These are phyloP conservation scores for Bombus difficillimus DNA, from an alignment of 1,140 invertebrate species.

Conservation along the genomic window DNA sequence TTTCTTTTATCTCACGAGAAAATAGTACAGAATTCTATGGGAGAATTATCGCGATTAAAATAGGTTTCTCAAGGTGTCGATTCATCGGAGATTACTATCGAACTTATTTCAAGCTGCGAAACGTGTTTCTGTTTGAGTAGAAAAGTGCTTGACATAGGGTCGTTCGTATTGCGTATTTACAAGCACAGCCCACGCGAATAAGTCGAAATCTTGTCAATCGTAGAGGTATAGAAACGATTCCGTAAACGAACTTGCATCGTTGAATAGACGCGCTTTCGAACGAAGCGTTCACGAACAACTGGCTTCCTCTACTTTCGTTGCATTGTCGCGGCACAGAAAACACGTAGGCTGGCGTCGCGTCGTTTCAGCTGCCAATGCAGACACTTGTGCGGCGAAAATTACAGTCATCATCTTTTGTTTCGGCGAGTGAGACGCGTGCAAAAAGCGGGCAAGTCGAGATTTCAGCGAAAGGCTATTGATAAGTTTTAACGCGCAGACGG, in stretches of 20 bases:
- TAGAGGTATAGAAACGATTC: neutral
- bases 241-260: neutral
- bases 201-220: neutral
- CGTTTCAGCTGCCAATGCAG: neutral
- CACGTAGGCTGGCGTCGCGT: neutral
- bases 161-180: too few relatives aligned
- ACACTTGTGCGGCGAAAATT: conserved; percentile 42
- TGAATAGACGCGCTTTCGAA: neutral
- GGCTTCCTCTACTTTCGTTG: neutral
- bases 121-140: too few relatives aligned
- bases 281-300: neutral
- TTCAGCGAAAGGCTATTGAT: conserved; percentile 16
- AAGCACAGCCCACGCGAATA: too few relatives aligned
- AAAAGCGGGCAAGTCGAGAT: conserved; percentile 20
- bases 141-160: too few relatives aligned
- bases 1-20: neutral
- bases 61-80: too few relatives aligned
- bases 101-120: too few relatives aligned
- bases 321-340: neutral
- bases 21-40: neutral
- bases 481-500: conserved; percentile 13
- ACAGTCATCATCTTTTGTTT: conserved; percentile 42
- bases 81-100: too few relatives aligned
- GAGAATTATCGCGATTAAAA: too few relatives aligned
- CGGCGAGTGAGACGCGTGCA: conserved; percentile 6